Base-by-base conservation (phyloP, 2,113 vertebrate species). In the Pelmatolapia mariae region DNA sequence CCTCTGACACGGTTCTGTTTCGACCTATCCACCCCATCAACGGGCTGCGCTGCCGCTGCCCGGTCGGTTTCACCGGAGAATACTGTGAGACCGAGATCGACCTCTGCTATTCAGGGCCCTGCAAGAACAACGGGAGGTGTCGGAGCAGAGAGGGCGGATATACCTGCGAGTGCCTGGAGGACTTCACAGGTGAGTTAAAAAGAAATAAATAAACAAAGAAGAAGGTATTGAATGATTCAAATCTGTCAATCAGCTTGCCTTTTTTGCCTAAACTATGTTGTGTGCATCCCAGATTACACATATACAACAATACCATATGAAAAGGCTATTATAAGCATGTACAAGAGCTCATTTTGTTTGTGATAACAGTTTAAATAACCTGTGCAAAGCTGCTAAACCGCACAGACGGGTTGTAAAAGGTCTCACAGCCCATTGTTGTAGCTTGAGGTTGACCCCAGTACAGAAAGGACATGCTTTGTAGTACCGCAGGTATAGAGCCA, bases 41-140 rank as follows among this genome's bases (percentile, higher is more conserved):
- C 0, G 98, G 98, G 6, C 96, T 99, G 88, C 97, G 98, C 18
- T 99, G 98, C 96, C 97, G 98, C 3, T 99, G 98, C 53, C 98
- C 98, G 0, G 93, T 98, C 0, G 98, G 98, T 19, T 99, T 99
- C 95, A 98, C 98, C 0, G 98, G 98, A 0, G 98, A 99, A 95
- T 99, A 97, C 95, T 99, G 98, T 0, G 98, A 99, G 96, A 99
- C 98, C 0, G 98, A 99, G 91, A 97, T 99, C 3, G 98, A 99
- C 80, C 97, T 99, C 47, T 99, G 98, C 96, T 99, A 98, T 95
- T 99, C 98, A 2, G 98, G 95, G 22, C 98, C 98, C 0, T 99
- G 98, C 2, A 96, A 96, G 8, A 96, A 96, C 94, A 96, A 98
- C 0, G 98, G 98, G 7, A 96, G 94, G 10, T 99, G 98, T 47